Conservation (phyloP, 2,797 vertebrate species). For the Ctenochaetus hawaiiensis region DNA sequence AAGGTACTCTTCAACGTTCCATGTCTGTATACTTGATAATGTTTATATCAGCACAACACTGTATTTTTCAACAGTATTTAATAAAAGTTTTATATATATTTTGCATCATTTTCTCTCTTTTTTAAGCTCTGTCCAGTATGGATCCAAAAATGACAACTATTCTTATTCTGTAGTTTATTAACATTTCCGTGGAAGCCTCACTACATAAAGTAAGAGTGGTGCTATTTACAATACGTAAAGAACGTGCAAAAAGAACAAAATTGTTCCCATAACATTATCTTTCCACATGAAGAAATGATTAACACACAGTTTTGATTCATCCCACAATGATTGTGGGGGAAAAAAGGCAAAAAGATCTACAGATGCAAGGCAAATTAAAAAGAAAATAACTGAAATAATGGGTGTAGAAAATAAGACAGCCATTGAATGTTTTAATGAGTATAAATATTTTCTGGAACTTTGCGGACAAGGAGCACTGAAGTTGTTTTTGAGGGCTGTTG, state of each 20-base stretch:
- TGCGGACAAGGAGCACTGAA: neutral
- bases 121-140: neutral
- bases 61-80: constrained; percentile 73
- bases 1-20: constrained; percentile 26
- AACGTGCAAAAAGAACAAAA: constrained; percentile 48
- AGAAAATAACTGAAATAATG: neutral
- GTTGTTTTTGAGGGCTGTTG: neutral
- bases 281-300: constrained; percentile 21
- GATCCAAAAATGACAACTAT: constrained; percentile 20
- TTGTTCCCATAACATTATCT: constrained; percentile 6
- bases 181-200: constrained; percentile 46
- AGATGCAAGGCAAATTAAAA: constrained; percentile 9
- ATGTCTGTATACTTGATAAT: constrained; percentile 21
- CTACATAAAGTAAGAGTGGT: constrained; percentile 56
- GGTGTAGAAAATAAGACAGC: neutral
- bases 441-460: neutral
- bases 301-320: constrained; percentile 46
- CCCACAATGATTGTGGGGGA: neutral
- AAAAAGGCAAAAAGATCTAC: neutral
- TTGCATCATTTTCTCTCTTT: neutral
- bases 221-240: constrained; percentile 48
- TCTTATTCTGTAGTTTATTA: constrained; percentile 59
- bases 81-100: constrained; percentile 64
- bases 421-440: neutral
- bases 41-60: constrained; percentile 51